Conservation (phyloP, 2,888 invertebrate species). For the Allolobophora icterica region DNA sequence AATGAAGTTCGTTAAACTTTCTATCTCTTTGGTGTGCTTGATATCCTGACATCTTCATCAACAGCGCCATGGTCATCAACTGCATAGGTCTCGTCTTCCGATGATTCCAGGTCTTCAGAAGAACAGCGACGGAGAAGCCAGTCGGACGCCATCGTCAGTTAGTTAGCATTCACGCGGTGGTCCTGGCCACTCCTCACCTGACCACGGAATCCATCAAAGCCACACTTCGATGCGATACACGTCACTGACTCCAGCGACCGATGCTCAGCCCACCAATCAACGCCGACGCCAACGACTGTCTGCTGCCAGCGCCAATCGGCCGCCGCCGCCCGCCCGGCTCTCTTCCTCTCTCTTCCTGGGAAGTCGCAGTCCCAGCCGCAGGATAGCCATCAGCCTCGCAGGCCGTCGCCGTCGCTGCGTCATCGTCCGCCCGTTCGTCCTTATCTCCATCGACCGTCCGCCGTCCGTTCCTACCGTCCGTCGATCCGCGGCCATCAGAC, state of each 20-base stretch:
- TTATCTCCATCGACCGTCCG: neutral
- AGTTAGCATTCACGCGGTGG: neutral
- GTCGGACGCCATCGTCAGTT: neutral
- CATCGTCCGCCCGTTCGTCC: neutral
- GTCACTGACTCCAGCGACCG: slow-evolving; percentile 13
- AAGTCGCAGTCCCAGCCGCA: neutral
- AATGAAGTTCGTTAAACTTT: neutral
- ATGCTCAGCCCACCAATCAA: neutral
- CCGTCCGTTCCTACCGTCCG: neutral
- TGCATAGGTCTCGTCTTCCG: neutral
- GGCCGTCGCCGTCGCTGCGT: slow-evolving; percentile 20
- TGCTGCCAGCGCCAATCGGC: neutral
- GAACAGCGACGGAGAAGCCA: neutral
- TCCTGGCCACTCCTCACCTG: neutral
- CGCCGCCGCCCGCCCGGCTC: neutral
- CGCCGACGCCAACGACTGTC: neutral
- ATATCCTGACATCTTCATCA: neutral
- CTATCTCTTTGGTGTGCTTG: neutral
- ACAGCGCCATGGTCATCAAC: too few relatives aligned
- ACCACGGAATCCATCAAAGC: slow-evolving; percentile 23
- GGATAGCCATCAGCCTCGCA: neutral
- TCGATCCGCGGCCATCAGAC: neutral
- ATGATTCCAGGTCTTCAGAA: neutral
- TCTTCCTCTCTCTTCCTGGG: neutral
- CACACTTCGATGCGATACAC: slow-evolving; percentile 29